Evolutionary conservation across 2,797 vertebrate genomes (phyloP).

Genomic region (Cottoperca gobio): DNA sequence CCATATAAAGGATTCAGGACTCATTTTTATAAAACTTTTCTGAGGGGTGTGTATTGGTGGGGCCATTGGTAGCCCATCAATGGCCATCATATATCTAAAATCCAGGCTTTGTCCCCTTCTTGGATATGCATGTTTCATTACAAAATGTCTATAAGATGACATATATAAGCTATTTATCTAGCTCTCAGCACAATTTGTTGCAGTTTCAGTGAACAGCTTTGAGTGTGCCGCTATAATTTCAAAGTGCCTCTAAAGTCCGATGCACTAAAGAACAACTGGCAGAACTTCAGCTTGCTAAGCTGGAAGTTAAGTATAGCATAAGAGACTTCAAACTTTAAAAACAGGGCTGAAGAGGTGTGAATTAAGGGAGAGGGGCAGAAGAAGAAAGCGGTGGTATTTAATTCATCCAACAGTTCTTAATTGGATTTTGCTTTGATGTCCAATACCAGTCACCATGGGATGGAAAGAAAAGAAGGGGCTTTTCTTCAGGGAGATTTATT

Average conservation of each 20-base stretch:
- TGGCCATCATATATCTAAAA: background rate
- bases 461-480: constrained; percentile 43
- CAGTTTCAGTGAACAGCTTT: constrained; percentile 5
- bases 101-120: background rate
- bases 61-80: no score
- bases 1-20: background rate
- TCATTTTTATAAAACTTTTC: background rate
- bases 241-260: constrained; percentile 46
- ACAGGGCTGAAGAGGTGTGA: constrained; percentile 61
- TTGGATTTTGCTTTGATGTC: constrained; percentile 83
- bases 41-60: background rate
- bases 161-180: background rate
- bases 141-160: background rate
- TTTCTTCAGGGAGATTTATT: constrained; percentile 74
- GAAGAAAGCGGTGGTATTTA: constrained; percentile 59
- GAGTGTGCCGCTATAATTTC: background rate
- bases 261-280: constrained; percentile 7
- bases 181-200: background rate
- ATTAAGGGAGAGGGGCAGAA: constrained; percentile 39
- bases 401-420: constrained; percentile 75
- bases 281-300: constrained; percentile 51
- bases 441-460: constrained; percentile 68
- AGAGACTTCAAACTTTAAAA: constrained; percentile 57
- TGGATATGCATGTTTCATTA: background rate
- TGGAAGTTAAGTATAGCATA: constrained; percentile 39